These are phyloP conservation scores for Catharus ustulatus DNA, from an alignment of 2,797 vertebrate species.

Conservation along the genomic window DNA sequence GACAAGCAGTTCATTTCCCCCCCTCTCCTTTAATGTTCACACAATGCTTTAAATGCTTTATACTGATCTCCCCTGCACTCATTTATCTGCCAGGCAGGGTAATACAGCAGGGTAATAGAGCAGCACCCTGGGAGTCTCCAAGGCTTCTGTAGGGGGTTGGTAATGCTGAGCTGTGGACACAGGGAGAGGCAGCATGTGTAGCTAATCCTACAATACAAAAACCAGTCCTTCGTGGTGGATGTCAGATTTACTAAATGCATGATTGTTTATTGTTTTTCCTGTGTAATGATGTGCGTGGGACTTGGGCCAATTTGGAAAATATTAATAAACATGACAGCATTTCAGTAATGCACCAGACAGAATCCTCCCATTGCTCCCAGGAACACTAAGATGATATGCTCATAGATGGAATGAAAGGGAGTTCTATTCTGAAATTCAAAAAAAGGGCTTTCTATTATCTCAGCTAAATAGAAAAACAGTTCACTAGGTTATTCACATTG, in stretches of 20 bases:
- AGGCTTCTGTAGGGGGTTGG: slow-evolving; percentile 12
- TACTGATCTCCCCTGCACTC: neutral
- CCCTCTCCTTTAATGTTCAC: neutral
- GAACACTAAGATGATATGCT: neutral
- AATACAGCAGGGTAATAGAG: neutral
- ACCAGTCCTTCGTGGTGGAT: neutral
- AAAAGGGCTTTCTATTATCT: neutral
- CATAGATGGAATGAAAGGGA: neutral
- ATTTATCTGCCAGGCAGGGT: slow-evolving; percentile 30
- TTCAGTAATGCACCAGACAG: slow-evolving; percentile 14
- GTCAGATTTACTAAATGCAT: slow-evolving; percentile 21
- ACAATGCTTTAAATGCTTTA: neutral
- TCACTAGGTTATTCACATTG: neutral
- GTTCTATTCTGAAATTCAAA: neutral
- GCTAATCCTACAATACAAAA: slow-evolving; percentile 61
- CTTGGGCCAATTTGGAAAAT: slow-evolving; percentile 30
- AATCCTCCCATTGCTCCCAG: neutral
- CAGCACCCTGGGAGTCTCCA: neutral
- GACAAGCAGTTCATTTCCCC: neutral
- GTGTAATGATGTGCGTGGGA: slow-evolving; percentile 3
- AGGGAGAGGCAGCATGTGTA: neutral
- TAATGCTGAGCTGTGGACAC: neutral
- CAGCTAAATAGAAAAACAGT: neutral
- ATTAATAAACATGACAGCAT: slow-evolving; percentile 14
- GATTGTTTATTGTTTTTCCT: slow-evolving; percentile 57